These are phyloP conservation scores for Zosterops hypoxanthus DNA, from an alignment of 2,113 vertebrate genomes.

Conservation along the genomic window DNA sequence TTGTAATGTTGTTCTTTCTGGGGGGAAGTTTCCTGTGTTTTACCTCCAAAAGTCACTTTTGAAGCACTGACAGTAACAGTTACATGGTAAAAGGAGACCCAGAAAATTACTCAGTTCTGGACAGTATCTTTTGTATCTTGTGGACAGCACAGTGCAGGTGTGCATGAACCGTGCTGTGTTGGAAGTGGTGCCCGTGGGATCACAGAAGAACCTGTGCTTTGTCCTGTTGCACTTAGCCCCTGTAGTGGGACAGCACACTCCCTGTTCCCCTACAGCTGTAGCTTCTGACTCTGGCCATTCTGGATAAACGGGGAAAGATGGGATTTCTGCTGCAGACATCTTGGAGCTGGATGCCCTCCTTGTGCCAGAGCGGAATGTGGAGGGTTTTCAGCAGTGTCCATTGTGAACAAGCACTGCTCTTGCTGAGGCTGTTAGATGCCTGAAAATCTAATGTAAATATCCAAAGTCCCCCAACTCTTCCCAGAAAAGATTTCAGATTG, in stretches of 20 bases:
- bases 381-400: background rate
- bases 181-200: accelerated
- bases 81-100: background rate
- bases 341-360: background rate
- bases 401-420: background rate
- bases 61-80: background rate
- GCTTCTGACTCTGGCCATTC: background rate
- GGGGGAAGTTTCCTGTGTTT: background rate
- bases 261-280: background rate
- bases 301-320: background rate
- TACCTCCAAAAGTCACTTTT: background rate
- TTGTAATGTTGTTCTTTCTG: background rate
- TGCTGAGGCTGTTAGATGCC: background rate
- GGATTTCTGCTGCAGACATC: background rate
- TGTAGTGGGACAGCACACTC: accelerated
- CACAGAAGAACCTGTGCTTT: accelerated
- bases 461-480: background rate
- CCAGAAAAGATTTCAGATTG: background rate
- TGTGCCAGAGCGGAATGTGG: background rate
- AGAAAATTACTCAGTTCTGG: background rate
- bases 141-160: accelerated
- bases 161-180: background rate
- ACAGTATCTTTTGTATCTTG: background rate
- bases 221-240: accelerated
- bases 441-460: background rate